Evolutionary conservation across 2,888 invertebrate genomes (phyloP), one percentile per base, ranked within the genome.

Genomic region (Polymixis lichenea): DNA sequence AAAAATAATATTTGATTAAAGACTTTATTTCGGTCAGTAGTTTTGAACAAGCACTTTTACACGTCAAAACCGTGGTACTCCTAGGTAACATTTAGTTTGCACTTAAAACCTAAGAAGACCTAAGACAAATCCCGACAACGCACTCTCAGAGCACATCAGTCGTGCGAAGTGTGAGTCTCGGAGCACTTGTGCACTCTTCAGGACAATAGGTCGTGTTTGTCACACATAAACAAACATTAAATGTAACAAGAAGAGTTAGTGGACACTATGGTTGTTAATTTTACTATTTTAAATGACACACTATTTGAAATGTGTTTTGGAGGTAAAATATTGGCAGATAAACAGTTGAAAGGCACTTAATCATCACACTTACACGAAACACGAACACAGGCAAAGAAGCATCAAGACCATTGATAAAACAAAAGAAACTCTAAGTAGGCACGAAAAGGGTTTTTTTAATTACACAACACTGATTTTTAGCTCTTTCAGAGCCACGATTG

Each of bases 141-240:
- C 64, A 71, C 64, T 71, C 55, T 60, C 43, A 72, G 49, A 81
- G 25, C 67, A 71, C 82, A 71, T 81, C 56, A 68, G 43, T 64
- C 60, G 58, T 64, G 55, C 49, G 49, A 71, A 67, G 56, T 58
- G 46, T 25, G 13, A 61, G 56, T 28, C 32, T 38, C 25, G 11
- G 43, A n/a, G 49, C 67, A 53, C 70, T 75, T 55, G 67, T 43
- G 53, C 61, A 67, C 53, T 67, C 46, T 53, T 55, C 17, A 38
- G 38, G 19, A 80, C 76, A 72, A 81, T 64, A 25, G 71, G 9
- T 38, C 22, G 43, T 46, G 53, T 75, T 71, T 56, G 67, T 80
- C 82, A 76, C 76, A 71, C 55, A 65, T 65, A 55, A 60, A 78
- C n/a, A 32, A 68, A 55, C 53, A 65, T 79, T 53, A 65, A 46